Evolutionary conservation across 2,113 vertebrate genomes (phyloP), one percentile per base, ranked within the genome.

Genomic region (Corvus hawaiiensis): DNA sequence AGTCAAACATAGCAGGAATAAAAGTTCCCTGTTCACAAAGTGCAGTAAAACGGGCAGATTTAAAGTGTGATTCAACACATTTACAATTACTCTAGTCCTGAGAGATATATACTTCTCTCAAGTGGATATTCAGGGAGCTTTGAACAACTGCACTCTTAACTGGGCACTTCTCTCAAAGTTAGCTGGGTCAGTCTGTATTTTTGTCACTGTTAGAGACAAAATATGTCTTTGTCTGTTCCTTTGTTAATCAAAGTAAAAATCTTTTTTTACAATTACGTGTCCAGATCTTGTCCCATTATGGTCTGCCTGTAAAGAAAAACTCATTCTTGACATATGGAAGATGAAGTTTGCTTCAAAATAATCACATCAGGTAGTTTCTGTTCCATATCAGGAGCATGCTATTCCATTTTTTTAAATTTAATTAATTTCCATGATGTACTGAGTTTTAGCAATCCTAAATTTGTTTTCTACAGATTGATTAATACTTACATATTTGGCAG

Each of bases 381-480:
- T 72, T 89, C 44, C 15, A 12, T 54, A 61, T 8, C 32, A 81
- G 32, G 16, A 92, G 32, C 21, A 55, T 49, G 14, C 11, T 10
- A 37, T 78, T 79, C 27, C 7, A 41, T 79, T 82, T 95, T 63
- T 66, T 28, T 43, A 82, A 74, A 77, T 86, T 90, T 86, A 91
- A 81, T 89, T 84, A 48, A 39, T 61, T 92, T 87, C 19, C 26
- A 56, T 32, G 16, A 72, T 44, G 32, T 24, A 71, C 9, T 69
- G 58, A 76, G n/a, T 62, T 89, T 83, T 56, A 79, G 26, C 8
- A 93, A 94, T 91, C 79, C 32, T 21, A 9, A 58, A 54, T 83
- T 94, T 74, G 37, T 55, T 94, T 96, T 85, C 55, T 75, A 94
- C 63, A 88, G 74, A 72, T 64, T 87, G 73, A 91, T 48, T 77